Evolutionary conservation across 1,140 invertebrate species (phyloP), one percentile per base, ranked within the genome.

Genomic region (Rhagoletis pomonella): DNA sequence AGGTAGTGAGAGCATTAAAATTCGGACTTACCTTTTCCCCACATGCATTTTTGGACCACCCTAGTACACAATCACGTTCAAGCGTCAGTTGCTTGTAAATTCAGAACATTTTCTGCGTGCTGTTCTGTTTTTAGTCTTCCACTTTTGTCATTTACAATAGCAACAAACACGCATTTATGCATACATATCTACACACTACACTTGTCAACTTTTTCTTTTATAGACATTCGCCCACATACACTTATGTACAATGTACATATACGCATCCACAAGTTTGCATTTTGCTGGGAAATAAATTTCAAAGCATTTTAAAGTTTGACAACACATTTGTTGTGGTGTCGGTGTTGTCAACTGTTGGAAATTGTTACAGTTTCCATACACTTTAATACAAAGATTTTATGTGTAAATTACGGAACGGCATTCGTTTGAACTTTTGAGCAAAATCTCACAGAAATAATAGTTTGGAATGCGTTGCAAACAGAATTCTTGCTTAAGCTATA

Each of bases 281-380:
- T 14, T 1, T 62, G 60, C 10, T 62, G 14, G 67, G 17, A 44
- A 73, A 73, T 47, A 73, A 44, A 73, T 73, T 73, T 73, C 67
- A 73, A 47, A 73, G 42, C 67, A 6, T 73, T 73, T 73, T 39
- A 73, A 73, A 73, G 2, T 73, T 44, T 73, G 42, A 73, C 67
- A 73, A 42, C 39, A 73, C 67, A 73, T 73, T 73, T 47, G 67
- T 73, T 73, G 67, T 73, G 12, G 67, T 73, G 12, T 2, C 6
- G 42, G 3, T 44, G 42, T 42, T 73, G 67, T 73, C 39, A 44
- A 73, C 67, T 73, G 67, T 29, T 67, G 19, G 64, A 67, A 39
- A 67, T 67, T 29, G 64, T 42, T 17, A 73, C 67, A 44, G 12
- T 44, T 73, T 73, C 42, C 67, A 73, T 73, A 44, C 44, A 73